A percentile compares a stretch with the other conserved stretches of the same genome.
phyloP scores from a whole-genome alignment of 2,888 invertebrate genomes.

The Cryptophagus acutangulus region DNA sequence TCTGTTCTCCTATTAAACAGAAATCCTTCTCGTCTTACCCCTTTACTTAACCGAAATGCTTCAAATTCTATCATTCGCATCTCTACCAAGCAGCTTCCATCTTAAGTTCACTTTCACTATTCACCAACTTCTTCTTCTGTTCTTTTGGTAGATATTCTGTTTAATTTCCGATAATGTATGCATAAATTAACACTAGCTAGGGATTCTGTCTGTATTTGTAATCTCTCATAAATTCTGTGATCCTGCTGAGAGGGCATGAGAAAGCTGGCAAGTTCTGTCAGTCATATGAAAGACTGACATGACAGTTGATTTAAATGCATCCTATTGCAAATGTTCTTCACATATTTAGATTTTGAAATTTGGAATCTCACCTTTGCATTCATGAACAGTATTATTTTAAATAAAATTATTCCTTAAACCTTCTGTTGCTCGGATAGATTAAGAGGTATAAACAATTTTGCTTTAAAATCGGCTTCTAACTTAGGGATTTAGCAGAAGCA shows the following conservation, averaged over 20 bases:
- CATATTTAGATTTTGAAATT: too few species aligned
- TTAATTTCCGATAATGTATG: slow-evolving; percentile 46
- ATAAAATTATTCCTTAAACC: too few species aligned
- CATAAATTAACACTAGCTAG: slow-evolving; percentile 37
- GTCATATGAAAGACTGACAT: slow-evolving; percentile 30
- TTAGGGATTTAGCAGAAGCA: not conserved
- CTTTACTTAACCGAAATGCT: slow-evolving; percentile 40
- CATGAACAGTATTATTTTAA: too few species aligned
- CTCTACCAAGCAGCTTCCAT: slow-evolving; percentile 5
- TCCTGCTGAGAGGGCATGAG: slow-evolving; percentile 28
- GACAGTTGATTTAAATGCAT: too few species aligned
- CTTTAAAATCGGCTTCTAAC: not conserved
- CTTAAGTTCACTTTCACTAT: slow-evolving; percentile 18
- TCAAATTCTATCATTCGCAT: slow-evolving; percentile 38
- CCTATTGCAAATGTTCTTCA: slow-evolving; percentile 1
- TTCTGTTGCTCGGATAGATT: slow-evolving; percentile 1
- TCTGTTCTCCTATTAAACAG: slow-evolving; percentile 39
- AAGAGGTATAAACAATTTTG: not conserved
- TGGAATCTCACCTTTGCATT: too few species aligned
- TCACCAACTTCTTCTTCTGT: slow-evolving; percentile 31
- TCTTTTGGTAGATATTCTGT: slow-evolving; percentile 38
- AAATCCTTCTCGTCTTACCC: slow-evolving; percentile 47
- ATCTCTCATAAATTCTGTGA: slow-evolving; percentile 23
- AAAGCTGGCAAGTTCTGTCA: slow-evolving; percentile 42
- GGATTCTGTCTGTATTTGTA: slow-evolving; percentile 7